These are phyloP conservation scores for Cephalopholis sonnerati DNA, from an alignment of 2,113 vertebrate genomes.

Conservation along the genomic window DNA sequence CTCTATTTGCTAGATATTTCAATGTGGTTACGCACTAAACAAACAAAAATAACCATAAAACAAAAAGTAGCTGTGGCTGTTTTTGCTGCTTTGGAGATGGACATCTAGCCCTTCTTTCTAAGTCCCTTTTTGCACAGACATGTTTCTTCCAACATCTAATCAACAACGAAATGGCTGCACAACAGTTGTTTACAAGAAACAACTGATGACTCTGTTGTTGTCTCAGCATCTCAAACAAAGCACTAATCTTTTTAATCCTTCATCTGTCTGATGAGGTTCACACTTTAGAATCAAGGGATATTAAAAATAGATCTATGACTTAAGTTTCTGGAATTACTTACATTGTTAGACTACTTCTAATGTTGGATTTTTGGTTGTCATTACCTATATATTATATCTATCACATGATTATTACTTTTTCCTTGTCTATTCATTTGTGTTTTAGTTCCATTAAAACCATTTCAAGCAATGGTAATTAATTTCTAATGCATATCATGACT, in stretches of 20 bases:
- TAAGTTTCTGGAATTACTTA: background rate
- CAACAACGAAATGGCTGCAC: background rate
- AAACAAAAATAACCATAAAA: background rate
- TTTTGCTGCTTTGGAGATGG: too few relatives aligned
- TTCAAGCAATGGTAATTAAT: background rate
- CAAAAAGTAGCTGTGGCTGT: too few relatives aligned
- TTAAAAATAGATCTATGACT: too few relatives aligned
- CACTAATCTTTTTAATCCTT: background rate
- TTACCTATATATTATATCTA: background rate
- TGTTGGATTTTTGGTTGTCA: background rate
- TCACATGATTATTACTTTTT: too few relatives aligned
- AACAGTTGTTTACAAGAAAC: background rate
- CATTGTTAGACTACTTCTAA: background rate
- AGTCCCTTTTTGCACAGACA: background rate
- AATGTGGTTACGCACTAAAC: background rate
- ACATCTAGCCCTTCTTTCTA: too few relatives aligned
- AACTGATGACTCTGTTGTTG: too few relatives aligned
- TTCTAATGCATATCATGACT: conserved; percentile 2
- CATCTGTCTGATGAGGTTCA: background rate
- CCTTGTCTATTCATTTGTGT: background rate
- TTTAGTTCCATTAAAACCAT: background rate
- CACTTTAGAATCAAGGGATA: background rate
- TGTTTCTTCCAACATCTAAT: background rate
- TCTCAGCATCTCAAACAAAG: background rate
- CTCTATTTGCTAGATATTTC: background rate